phyloP scores from a whole-genome alignment of 1,140 invertebrate species.

The Lucilia sericata region DNA sequence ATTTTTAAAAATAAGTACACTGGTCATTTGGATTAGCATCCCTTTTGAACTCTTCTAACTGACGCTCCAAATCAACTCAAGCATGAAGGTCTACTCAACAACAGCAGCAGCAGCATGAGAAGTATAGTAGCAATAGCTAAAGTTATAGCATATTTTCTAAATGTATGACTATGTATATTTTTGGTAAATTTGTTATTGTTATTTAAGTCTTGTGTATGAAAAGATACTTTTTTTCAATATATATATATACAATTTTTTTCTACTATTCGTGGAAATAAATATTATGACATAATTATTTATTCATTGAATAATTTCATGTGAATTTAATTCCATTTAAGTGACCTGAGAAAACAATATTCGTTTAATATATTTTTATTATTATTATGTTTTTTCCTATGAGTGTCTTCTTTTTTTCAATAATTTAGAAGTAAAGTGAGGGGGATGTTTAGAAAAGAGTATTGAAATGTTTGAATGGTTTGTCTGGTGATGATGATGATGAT shows the following conservation, averaged over 20 bases:
- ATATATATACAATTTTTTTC: too few relatives aligned
- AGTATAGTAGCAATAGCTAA: neutral
- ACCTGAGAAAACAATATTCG: constrained; percentile 7
- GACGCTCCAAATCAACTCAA: neutral
- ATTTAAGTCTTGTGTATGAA: neutral
- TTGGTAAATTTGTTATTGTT: constrained; percentile 3
- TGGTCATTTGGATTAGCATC: neutral
- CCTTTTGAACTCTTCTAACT: neutral
- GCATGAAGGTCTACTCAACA: constrained; percentile 21
- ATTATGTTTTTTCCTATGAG: too few relatives aligned
- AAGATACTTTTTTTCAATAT: neutral
- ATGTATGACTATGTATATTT: constrained; percentile 1
- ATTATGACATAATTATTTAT: constrained; percentile 27
- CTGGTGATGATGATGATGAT: neutral
- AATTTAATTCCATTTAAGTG: constrained; percentile 27
- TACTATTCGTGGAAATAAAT: constrained; percentile 17
- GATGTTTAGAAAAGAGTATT: neutral
- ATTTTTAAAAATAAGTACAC: constrained; percentile 18
- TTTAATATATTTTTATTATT: neutral
- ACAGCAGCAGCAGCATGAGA: neutral
- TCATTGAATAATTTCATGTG: constrained; percentile 29
- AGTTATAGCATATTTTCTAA: neutral
- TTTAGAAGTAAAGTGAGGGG: too few relatives aligned
- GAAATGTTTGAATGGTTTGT: neutral
- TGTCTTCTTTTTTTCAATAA: too few relatives aligned